phyloP scores from a whole-genome alignment of 2,113 vertebrate genomes.

The Semicossyphus pulcher region DNA sequence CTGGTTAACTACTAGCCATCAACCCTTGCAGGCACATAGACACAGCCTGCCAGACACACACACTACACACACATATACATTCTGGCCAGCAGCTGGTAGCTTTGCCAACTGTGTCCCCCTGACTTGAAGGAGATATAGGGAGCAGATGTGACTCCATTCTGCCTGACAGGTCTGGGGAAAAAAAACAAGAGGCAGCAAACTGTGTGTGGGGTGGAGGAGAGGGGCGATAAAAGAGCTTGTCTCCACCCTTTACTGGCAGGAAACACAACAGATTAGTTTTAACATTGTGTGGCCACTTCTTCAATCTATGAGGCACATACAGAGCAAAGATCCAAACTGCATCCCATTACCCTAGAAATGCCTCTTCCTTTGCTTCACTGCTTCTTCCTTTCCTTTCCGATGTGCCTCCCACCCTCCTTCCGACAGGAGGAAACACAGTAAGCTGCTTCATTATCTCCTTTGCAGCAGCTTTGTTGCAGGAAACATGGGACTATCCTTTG shows the following conservation, averaged over 20 bases:
- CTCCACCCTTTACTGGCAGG: conserved; percentile 17
- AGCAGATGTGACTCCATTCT: conserved; percentile 81
- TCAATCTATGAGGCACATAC: neutral
- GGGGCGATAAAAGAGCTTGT: neutral
- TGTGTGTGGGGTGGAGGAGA: neutral
- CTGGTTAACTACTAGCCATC: conserved; percentile 70
- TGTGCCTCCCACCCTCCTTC: neutral
- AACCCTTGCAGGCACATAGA: conserved; percentile 29
- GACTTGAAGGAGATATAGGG: conserved; percentile 76
- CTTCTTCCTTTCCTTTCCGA: conserved; percentile 15
- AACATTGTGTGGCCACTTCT: conserved; percentile 1
- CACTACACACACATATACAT: conserved; percentile 16
- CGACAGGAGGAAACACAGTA: conserved; percentile 36
- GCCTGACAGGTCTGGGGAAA: conserved; percentile 72
- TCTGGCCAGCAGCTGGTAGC: conserved; percentile 75
- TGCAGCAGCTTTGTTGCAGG: conserved; percentile 41
- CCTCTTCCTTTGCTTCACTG: conserved; percentile 18
- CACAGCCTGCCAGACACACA: conserved; percentile 15
- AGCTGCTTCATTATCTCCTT: conserved; percentile 61
- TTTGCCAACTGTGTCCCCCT: conserved; percentile 74
- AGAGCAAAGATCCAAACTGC: conserved; percentile 20
- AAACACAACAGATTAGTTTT: conserved; percentile 38
- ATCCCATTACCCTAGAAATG: conserved; percentile 60
- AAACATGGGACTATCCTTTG: conserved; percentile 42
- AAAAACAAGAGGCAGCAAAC: conserved; percentile 60